These are phyloP conservation scores for Trachops cirrhosus DNA, from an alignment of 2,797 vertebrate genomes.

Conservation along the genomic window DNA sequence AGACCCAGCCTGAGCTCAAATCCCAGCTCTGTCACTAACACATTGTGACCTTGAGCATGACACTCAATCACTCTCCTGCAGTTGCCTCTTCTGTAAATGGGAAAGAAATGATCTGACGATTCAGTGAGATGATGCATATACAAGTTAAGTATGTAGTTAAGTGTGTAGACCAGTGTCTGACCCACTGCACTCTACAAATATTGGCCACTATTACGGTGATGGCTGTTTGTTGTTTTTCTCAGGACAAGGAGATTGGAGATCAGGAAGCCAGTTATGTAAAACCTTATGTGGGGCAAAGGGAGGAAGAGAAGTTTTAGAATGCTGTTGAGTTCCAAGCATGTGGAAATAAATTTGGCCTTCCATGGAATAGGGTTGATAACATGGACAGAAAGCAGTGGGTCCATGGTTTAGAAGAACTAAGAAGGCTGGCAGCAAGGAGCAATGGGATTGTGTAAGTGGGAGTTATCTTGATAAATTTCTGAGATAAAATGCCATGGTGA, in stretches of 20 bases:
- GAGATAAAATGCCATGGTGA: not conserved
- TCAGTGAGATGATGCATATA: not conserved
- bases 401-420: not conserved
- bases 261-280: not conserved
- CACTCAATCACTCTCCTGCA: not conserved
- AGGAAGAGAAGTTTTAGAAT: slow-evolving; percentile 9
- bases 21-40: not conserved
- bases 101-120: not conserved
- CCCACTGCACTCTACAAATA: not conserved
- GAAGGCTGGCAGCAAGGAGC: not conserved
- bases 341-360: not conserved
- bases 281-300: not conserved
- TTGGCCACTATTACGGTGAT: not conserved
- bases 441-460: not conserved
- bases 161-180: not conserved
- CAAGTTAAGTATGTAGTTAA: not conserved
- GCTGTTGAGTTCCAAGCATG: not conserved
- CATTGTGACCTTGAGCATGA: not conserved
- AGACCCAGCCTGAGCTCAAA: not conserved
- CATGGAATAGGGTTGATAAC: not conserved
- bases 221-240: not conserved
- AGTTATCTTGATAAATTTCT: not conserved
- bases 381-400: not conserved
- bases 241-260: not conserved
- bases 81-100: not conserved